Base-by-base conservation (phyloP, 2,797 vertebrate species). In the Nyctalus aviator region DNA sequence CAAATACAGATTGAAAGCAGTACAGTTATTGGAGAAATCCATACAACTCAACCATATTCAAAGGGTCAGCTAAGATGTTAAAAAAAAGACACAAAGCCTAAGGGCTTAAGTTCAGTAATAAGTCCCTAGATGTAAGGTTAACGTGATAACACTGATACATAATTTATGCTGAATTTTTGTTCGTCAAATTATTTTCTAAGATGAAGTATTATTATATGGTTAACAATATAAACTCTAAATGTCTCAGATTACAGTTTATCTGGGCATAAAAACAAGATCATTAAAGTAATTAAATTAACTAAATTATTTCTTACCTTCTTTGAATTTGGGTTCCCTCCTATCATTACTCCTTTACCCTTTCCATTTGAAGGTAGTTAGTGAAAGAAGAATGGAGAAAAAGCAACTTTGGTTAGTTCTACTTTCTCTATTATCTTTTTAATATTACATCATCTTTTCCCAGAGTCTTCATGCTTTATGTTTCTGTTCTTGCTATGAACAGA, bases 341-440 rank as follows among this genome's bases (percentile, higher is more conserved):
- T 37, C 32, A 6, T 62, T 30, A 76, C 25, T 75, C 27, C 14
- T 89, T 86, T 62, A 46, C 27, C 23, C 30, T 37, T 81, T 68
- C 41, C 66, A 90, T 48, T 55, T 81, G 48, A 84, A 91, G 35
- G 35, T 9, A 55, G 30, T 75, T 78, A 87, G 0, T 59, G 84
- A 90, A 25, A 90, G 66, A 89, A 96, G 89, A 83, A 85, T 50
- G 13, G 62, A 48, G 23, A 41, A 76, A 84, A 85, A 59, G 73
- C 84, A 23, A 18, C 4, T 73, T 77, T 30, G 10, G 6, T 48
- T 88, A 69, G 13, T 91, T 96, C 76, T 92, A 37, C 46, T 88
- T 76, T 82, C 69, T 69, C 75, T 64, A 12, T 81, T 95, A 90
- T 83, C 77, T 75, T 84, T 91, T 82, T 64, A 90, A 79, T 15